Evolutionary conservation across 2,797 vertebrate species (phyloP), one percentile per base, ranked within the genome.

Genomic region (Pristis pectinata): DNA sequence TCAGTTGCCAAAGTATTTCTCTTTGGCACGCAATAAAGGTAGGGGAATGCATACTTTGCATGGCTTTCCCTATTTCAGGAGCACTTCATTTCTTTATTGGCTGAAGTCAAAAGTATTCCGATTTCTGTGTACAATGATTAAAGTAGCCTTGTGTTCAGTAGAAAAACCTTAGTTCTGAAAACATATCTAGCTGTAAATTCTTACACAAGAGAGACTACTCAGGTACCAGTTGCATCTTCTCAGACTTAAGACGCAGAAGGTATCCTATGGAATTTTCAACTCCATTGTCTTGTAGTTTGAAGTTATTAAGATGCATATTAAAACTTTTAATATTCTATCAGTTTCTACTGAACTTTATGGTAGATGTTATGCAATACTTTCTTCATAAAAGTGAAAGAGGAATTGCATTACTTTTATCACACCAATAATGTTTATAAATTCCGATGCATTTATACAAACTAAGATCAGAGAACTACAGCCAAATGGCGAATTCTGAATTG

Each of bases 1-100:
- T 41, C 87, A 10, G n/a, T 91, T 91, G 87, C n/a, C n/a, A 91
- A 67, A 37, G 19, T 91, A 67, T 37, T 91, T 67, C 87, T 67
- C 0, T n/a, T 67, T 91, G 87, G 87, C 59, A 67, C 41, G 87
- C 3, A 22, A 41, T 89, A 19, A 41, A 24, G 87, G 8, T 64
- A n/a, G 8, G 87, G 61, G 87, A 91, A n/a, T 8, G 15, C 83
- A 37, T 22, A 41, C n/a, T 91, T n/a, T 1, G 9, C 59, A 37
- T 41, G 87, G 37, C 37, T 64, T 37, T 24, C 7, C 61, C 59
- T 91, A 37, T 64, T 41, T 67, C 87, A 67, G 87, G 87, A 41
- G 24, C 6, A 27, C n/a, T 91, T 41, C 59, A 91, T 67, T 67
- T 22, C 17, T 67, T 67, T n/a, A 64, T 24, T 67, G 87, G 87